Conservation (phyloP, 2,888 invertebrate species). For the Clepsis dumicolana region DNA sequence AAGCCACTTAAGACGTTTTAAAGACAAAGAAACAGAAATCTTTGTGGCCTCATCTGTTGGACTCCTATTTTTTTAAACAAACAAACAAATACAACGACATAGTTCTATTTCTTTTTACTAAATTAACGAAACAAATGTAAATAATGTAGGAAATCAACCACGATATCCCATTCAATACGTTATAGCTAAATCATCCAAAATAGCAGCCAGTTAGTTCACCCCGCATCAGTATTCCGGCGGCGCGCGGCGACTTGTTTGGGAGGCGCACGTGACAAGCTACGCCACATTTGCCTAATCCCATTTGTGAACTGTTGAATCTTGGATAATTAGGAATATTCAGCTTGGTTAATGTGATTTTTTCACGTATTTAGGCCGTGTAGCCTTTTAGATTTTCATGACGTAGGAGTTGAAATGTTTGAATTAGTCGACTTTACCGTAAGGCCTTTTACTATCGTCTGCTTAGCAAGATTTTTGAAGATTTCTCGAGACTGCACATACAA, state of each 20-base stretch:
- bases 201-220: neutral
- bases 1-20: no score
- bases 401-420: neutral
- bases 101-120: no score
- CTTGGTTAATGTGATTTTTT: neutral
- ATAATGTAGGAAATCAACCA: neutral
- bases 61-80: no score
- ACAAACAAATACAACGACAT: no score
- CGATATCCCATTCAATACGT: constrained; percentile 10
- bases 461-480: no score
- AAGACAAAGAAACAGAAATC: no score
- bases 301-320: constrained; percentile 25
- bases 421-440: no score
- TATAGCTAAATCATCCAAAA: constrained; percentile 23
- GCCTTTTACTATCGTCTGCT: no score
- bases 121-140: neutral
- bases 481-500: no score
- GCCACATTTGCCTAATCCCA: constrained; percentile 26
- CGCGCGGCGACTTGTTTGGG: constrained; percentile 20
- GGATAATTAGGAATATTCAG: constrained; percentile 3
- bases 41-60: no score
- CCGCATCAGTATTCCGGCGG: constrained; percentile 29
- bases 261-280: constrained; percentile 1
- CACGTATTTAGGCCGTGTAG: neutral
- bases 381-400: neutral